Base-by-base conservation (phyloP, 1,140 invertebrate species). In the Saccostrea cuccullata region DNA sequence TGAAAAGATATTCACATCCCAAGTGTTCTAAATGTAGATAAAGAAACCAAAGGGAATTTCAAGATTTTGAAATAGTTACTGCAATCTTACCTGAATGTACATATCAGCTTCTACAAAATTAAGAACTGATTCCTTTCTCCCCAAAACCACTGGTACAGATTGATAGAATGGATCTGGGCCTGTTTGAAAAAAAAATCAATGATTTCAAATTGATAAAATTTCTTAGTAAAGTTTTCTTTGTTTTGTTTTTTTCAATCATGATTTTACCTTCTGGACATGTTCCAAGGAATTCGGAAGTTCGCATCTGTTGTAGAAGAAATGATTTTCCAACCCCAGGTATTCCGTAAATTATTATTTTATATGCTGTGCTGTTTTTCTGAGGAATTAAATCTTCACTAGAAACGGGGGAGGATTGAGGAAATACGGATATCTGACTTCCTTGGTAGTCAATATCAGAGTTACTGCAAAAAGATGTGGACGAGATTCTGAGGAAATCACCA, bases 311-410 rank as follows among this genome's bases (percentile, higher is more conserved):
- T 13, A 77, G 26, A 30, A 77, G 30, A 5, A 13, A 77, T 17
- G 70, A 77, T 77, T 77, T 77, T 11, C 70, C 70, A 77, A 77
- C 70, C 26, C 70, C 26, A 5, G 70, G 70, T 4, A 77, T 77
- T 13, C 70, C 70, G 12, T 15, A 12, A 5, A 77, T 30, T 30
- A 30, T 36, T 15, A 77, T 2, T 26, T 15, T 36, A 26, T 30
- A 77, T 36, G 12, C 11, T 30, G 3, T 36, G 9, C 9, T 26
- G 13, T 26, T 1, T 77, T 26, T 30, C 23, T 77, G 13, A 2
- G 23, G 8, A 15, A 30, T 12, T 26, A 26, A 77, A 77, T 77
- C 70, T 9, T 77, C 70, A 77, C 70, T 77, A 30, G 26, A 30
- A 36, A 30, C 30, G 13, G 70, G 30, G 8, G 26, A 36, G 17